Evolutionary conservation across 2,797 vertebrate species (phyloP), one percentile per base, ranked within the genome.

Genomic region (Danio aesculapii): DNA sequence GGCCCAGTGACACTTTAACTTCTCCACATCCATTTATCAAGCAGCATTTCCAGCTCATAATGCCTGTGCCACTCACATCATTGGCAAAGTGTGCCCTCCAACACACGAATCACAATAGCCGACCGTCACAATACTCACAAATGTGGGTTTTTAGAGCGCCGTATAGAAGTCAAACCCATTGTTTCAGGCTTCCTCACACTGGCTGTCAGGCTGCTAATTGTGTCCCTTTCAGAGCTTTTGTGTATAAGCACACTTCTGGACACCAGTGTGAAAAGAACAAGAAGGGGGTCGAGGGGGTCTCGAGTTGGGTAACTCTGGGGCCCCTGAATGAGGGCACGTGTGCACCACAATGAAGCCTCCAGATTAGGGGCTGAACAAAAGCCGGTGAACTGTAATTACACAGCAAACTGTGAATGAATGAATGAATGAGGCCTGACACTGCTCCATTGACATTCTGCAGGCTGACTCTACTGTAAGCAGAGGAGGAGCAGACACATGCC

Each of bases 321-420:
- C 81, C 75, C 30, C 71, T 89, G 90, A 89, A 91, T 88, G 91
- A 91, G 91, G 88, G 90, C 94, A 93, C 88, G 91, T 93, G 92
- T 87, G 83, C 87, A 72, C 88, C 87, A 92, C 91, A 95, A 94
- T 93, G 89, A 86, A 84, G 87, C 86, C 80, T 79, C 63, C 21
- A 88, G 92, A 95, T 94, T 94, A 93, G 85, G 81, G 85, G 73
- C 71, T 74, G 86, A 87, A 95, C 92, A 93, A 94, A 92, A 90
- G 91, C 86, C 86, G 87, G 90, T 85, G 84, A 80, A 91, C 85
- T 87, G 92, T 92, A 93, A 95, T 95, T 94, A 94, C 88, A 89
- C 88, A 86, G 84, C 89, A 91, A 91, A 91, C 89, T 91, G 87
- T 68, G 86, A 73, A 30, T 30, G 77, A 41, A 74, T 30, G 77